Evolutionary conservation across 35 echinoderm and acorn worm genomes (phyloP).

Genomic region (Apostichopus parvimensis): DNA sequence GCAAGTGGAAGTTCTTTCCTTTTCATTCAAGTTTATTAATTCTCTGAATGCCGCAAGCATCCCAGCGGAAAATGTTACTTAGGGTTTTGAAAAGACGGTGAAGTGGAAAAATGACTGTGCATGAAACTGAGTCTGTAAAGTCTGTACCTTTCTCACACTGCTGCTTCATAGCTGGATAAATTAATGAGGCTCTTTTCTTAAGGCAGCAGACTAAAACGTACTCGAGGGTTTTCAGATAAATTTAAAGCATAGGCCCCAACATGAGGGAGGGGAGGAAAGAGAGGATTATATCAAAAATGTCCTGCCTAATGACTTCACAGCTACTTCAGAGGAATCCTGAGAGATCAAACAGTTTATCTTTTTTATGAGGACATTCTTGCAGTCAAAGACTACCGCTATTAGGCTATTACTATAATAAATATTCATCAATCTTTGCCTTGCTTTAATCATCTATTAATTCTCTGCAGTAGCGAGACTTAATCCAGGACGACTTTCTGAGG

Average conservation of each 20-base stretch:
- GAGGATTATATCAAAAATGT: not conserved
- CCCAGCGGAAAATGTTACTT: not conserved
- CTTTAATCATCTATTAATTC: no score
- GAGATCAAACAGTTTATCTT: no score
- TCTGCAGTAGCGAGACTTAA: no score
- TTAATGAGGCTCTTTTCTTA: not conserved
- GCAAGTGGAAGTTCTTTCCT: not conserved
- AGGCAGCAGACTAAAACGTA: not conserved
- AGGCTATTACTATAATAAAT: no score
- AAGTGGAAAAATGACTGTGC: not conserved
- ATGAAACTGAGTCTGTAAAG: not conserved
- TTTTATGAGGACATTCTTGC: no score
- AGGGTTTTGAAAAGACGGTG: not conserved
- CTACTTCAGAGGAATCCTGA: no score
- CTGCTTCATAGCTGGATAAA: not conserved
- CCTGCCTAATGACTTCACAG: not conserved
- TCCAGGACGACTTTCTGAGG: no score
- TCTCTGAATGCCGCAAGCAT: not conserved
- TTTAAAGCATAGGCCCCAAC: not conserved
- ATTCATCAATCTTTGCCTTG: no score
- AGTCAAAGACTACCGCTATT: no score
- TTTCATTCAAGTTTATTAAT: slow-evolving; percentile 12
- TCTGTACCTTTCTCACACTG: not conserved
- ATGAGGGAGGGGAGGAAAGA: not conserved
- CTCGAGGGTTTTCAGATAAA: not conserved